Evolutionary conservation across 2,888 invertebrate genomes (phyloP), one percentile per base, ranked within the genome.

Genomic region (Invenusta paracnida): DNA sequence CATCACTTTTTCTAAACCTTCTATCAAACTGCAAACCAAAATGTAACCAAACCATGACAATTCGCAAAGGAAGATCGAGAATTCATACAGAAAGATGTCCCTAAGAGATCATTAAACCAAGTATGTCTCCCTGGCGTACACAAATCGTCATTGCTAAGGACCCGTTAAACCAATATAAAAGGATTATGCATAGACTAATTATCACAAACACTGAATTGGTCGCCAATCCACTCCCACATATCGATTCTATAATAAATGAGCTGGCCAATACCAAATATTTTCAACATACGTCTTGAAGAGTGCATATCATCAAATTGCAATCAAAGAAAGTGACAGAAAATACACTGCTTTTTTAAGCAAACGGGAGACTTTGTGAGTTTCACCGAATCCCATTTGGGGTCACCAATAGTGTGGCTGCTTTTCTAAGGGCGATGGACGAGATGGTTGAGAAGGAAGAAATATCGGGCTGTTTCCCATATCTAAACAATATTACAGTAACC

Each of bases 161-260:
- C 23, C 79, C 79, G n/a, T 23, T 25, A 25, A 79, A 79, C 28
- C 79, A n/a, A 25, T n/a, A 79, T n/a, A n/a, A 29, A 27, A 27
- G 27, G 28, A 30, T 13, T 82, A 25, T 29, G 28, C 13, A 82
- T 82, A n/a, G 79, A 79, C 28, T 79, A 84, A 13, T 81, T 5
- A n/a, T 23, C 2, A 25, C 79, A 2, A 23, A 11, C n/a, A 5
- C 84, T 2, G 25, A 25, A 28, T 23, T 81, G 67, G 84, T 17
- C 67, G 73, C 67, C n/a, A 81, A 81, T 11, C 84, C 84, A 84
- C 73, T 84, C n/a, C 84, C 84, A 81, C 23, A 17, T 17, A 79
- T 84, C 23, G 84, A 84, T 23, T 17, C 5, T 11, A 73, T 84
- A 23, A 66, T 84, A 17, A n/a, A 84, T 81, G 23, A 23, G 13